Percentiles rank a stretch among this genome's conserved stretches.
These are phyloP conservation scores for Opisthograptis luteolata DNA, from an alignment of 2,888 invertebrate species.

Conservation along the genomic window DNA sequence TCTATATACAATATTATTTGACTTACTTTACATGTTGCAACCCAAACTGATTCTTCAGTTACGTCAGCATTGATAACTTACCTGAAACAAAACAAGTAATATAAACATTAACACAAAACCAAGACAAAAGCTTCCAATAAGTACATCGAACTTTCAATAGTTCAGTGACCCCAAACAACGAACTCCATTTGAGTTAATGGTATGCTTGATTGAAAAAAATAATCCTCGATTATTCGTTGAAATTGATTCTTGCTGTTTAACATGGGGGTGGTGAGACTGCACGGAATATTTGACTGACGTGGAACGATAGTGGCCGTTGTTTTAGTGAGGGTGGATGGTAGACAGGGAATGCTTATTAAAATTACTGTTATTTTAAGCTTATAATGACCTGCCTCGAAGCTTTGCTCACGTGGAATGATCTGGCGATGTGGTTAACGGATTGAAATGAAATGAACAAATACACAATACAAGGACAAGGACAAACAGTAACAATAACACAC, in stretches of 20 bases:
- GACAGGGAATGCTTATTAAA: neutral
- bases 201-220: conserved; percentile 62
- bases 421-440: too few species aligned
- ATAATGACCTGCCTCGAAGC: too few species aligned
- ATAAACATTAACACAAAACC: conserved; percentile 5
- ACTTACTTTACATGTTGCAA: too few species aligned
- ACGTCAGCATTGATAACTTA: conserved; percentile 29
- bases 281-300: conserved; percentile 18
- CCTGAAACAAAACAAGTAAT: conserved; percentile 43
- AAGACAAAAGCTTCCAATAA: conserved; percentile 11
- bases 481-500: too few species aligned
- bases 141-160: conserved; percentile 38
- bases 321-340: conserved; percentile 15
- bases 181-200: conserved; percentile 63
- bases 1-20: too few species aligned
- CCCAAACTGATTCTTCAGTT: too few species aligned
- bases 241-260: conserved; percentile 40
- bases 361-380: neutral
- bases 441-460: too few species aligned
- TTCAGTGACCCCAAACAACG: conserved; percentile 47
- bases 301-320: conserved; percentile 2
- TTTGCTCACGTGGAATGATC: neutral
- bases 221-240: conserved; percentile 44
- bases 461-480: too few species aligned
- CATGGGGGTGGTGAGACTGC: conserved; percentile 21